These are phyloP conservation scores for Catharus fuscescens DNA, from an alignment of 2,113 vertebrate species.

Conservation along the genomic window DNA sequence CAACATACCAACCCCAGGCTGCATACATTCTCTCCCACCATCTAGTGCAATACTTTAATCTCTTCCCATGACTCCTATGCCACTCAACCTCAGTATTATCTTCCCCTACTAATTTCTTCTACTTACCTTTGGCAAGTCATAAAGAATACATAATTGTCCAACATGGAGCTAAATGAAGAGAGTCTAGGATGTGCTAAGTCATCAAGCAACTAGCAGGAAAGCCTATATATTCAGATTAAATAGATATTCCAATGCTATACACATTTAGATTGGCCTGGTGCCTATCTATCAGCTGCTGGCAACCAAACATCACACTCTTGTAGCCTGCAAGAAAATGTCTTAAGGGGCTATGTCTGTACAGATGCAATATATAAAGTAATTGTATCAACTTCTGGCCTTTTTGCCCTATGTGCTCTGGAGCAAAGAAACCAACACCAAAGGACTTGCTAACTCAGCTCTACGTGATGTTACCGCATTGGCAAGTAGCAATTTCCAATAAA, in stretches of 20 bases:
- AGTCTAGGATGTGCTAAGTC: constrained; percentile 1
- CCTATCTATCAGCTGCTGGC: neutral
- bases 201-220: constrained; percentile 22
- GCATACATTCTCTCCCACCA: neutral
- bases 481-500: neutral
- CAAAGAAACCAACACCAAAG: neutral
- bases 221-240: neutral
- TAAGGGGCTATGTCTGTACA: neutral
- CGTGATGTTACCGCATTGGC: neutral
- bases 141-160: neutral
- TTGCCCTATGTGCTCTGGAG: neutral
- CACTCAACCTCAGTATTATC: neutral
- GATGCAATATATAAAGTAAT: neutral
- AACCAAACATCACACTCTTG: neutral
- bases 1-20: neutral
- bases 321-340: neutral
- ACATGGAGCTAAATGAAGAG: neutral
- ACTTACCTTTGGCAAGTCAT: neutral
- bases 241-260: neutral
- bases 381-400: neutral
- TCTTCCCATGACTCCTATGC: neutral
- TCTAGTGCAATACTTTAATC: neutral
- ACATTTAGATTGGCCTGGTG: neutral
- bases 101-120: neutral
- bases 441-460: constrained; percentile 9